Conservation (phyloP, 2,113 vertebrate species). For the Rhinogobius similis region DNA sequence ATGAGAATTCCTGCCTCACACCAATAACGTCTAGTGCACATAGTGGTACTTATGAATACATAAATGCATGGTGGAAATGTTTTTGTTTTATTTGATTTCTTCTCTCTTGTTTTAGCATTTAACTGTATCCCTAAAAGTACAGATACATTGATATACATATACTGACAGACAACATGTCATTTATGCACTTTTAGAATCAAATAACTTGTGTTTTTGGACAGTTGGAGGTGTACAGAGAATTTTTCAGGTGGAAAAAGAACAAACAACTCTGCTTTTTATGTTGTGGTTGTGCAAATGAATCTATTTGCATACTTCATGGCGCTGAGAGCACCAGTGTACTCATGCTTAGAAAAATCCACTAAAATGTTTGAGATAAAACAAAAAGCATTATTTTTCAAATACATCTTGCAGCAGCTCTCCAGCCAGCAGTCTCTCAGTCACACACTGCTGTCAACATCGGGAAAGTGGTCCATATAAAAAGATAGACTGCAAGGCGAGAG, state of each 20-base stretch:
- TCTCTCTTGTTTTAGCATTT: background rate
- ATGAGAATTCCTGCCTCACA: background rate
- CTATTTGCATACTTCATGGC: background rate
- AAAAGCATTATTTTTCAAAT: background rate
- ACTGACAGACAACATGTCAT: too few species aligned
- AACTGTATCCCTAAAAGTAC: background rate
- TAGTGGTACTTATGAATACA: background rate
- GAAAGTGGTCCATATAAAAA: conserved; percentile 4
- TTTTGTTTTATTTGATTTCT: background rate
- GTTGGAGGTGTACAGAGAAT: background rate
- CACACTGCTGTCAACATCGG: background rate
- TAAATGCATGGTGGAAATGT: background rate
- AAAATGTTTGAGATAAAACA: background rate
- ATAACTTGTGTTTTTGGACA: background rate
- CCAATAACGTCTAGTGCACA: background rate
- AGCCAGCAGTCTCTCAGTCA: conserved; percentile 10
- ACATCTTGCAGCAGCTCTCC: background rate
- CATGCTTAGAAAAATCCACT: background rate
- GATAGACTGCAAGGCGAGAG: background rate
- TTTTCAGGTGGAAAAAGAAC: background rate
- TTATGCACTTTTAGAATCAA: too few species aligned
- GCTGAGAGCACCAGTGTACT: background rate
- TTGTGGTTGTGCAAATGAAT: background rate
- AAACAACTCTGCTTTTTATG: background rate
- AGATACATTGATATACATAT: too few species aligned